Percentiles rank a stretch among this genome's conserved stretches.
These are phyloP conservation scores for Toxostoma redivivum DNA, from an alignment of 2,113 vertebrate genomes.

Conservation along the genomic window DNA sequence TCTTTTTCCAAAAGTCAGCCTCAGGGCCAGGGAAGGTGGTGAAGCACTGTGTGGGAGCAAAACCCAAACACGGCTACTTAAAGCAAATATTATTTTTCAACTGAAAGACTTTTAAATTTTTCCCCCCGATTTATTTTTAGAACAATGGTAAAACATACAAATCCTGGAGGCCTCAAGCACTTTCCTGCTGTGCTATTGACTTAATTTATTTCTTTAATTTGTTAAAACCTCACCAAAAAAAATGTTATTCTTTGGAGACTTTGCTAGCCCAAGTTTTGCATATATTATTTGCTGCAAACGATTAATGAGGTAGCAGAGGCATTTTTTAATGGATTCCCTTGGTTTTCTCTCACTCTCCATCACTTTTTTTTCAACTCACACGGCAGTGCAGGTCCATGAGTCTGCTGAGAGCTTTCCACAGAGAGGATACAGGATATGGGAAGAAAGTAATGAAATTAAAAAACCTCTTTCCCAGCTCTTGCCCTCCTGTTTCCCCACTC, in stretches of 20 bases:
- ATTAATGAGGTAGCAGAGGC: slow-evolving; percentile 71
- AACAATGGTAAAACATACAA: slow-evolving; percentile 60
- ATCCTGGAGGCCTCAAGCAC: slow-evolving; percentile 56
- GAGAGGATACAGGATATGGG: not conserved
- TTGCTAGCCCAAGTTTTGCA: slow-evolving; percentile 50
- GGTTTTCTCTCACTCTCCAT: slow-evolving; percentile 36
- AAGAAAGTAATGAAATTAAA: not conserved
- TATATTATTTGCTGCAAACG: slow-evolving; percentile 70
- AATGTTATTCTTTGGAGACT: slow-evolving; percentile 71
- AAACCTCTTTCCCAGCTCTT: not conserved
- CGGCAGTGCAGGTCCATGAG: not conserved
- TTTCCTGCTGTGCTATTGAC: slow-evolving; percentile 64
- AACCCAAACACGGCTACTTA: not conserved
- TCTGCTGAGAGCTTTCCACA: slow-evolving; percentile 27
- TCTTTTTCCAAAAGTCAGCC: not conserved
- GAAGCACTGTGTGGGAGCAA: not conserved
- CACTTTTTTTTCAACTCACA: not conserved
- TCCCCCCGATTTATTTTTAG: slow-evolving; percentile 49
- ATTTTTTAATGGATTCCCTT: slow-evolving; percentile 70
- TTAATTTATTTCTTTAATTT: slow-evolving; percentile 83
- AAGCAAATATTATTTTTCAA: slow-evolving; percentile 57
- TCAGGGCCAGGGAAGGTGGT: not conserved
- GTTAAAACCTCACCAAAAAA: slow-evolving; percentile 67
- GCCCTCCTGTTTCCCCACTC: not conserved
- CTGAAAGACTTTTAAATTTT: not conserved